Percentiles rank a stretch among this genome's conserved stretches.
These are phyloP conservation scores for Hoplostethus atlanticus DNA, from an alignment of 2,797 vertebrate genomes.

Conservation along the genomic window DNA sequence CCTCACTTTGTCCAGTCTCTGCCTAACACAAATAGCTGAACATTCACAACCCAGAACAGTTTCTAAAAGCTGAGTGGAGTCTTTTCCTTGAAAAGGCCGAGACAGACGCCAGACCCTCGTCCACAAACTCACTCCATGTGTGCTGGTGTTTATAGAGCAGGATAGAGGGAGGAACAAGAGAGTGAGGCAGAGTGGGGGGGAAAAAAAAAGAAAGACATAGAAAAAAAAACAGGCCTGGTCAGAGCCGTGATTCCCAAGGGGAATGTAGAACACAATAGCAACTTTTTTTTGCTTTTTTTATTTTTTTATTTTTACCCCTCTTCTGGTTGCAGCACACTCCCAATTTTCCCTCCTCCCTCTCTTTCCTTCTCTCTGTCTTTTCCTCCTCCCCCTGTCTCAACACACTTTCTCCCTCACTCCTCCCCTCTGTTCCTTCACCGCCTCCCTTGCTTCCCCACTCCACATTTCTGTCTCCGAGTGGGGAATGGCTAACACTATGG, in stretches of 20 bases:
- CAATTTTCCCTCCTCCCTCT: conserved; percentile 51
- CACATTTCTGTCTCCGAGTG: conserved; percentile 53
- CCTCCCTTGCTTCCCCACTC: conserved; percentile 44
- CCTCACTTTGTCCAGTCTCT: neutral
- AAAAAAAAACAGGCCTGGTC: too few species aligned
- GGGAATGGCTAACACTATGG: conserved; percentile 82
- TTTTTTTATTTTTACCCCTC: conserved; percentile 10
- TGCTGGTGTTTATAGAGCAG: conserved; percentile 68
- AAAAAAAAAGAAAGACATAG: neutral
- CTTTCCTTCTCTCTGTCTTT: conserved; percentile 33
- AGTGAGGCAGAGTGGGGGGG: conserved; percentile 1
- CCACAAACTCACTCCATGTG: conserved; percentile 76
- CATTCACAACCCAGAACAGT: neutral
- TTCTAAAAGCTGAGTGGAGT: conserved; percentile 1
- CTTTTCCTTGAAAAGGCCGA: conserved; percentile 34
- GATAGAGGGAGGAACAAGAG: conserved; percentile 29
- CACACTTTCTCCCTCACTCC: conserved; percentile 52
- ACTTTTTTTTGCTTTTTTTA: conserved; percentile 50
- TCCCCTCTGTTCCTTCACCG: conserved; percentile 55
- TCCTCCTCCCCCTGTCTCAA: conserved; percentile 50
- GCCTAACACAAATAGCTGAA: conserved; percentile 7
- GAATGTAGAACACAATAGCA: conserved; percentile 73
- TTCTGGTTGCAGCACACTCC: conserved; percentile 61
- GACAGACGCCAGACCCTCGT: conserved; percentile 47
- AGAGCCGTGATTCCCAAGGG: conserved; percentile 52